Evolutionary conservation across 2,888 invertebrate genomes (phyloP), one percentile per base, ranked within the genome.

Genomic region (Anodontia alba): DNA sequence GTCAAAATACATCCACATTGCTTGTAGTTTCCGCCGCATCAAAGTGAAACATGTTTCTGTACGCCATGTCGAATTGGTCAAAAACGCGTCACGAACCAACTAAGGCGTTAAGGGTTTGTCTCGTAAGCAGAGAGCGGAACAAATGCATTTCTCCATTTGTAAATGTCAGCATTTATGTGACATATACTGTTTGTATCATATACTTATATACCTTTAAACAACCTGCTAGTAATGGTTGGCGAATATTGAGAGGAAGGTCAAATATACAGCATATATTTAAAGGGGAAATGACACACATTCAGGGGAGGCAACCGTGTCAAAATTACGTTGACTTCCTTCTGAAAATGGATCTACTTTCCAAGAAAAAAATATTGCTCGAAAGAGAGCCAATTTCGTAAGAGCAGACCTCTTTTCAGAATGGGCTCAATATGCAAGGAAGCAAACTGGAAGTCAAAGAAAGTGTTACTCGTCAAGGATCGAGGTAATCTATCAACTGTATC

Each of bases 1-100:
- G 49, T 49, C n/a, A 49, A 49, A 49, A 49, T 49, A 54, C 54
- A 54, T 23, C 23, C 54, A 7, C 5, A 54, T 23, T 20, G n/a
- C 54, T 23, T 54, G 54, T 54, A 3, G 54, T 54, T 54, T 54
- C 54, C 54, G 54, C 15, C 26, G 54, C 54, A 54, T 54, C 54
- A 54, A 54, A 54, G 54, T 26, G 54, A 54, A 49, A 49, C 49
- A 49, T 49, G 49, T 49, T 49, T 49, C 49, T 49, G 17, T 54
- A 26, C 26, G 23, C 54, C 23, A 54, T 54, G 54, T 54, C 23
- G 15, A 26, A 54, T 54, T 3, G 23, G 54, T 26, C 7, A 2
- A 54, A 54, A 23, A 7, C 26, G 7, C 54, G 54, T 54, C 26
- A 54, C 7, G 54, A 54, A 54, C 15, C 26, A n/a, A 26, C 20